Base-by-base conservation (phyloP, 2,113 vertebrate genomes). In the Aegotheles bennettii region DNA sequence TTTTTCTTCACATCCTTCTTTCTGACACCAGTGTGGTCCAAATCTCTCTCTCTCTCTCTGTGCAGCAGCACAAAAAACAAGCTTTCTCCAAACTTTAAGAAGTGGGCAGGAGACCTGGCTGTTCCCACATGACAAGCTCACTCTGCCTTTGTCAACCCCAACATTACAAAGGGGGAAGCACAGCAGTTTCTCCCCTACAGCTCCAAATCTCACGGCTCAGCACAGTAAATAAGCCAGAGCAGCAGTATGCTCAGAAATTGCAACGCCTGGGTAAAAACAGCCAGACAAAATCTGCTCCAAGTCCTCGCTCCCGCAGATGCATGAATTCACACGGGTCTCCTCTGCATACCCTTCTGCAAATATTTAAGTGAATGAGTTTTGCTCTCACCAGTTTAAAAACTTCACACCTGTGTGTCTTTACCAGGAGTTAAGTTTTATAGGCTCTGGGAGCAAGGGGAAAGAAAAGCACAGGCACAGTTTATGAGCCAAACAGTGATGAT, bases 41-140 rank as follows among this genome's bases (percentile, higher is more conserved):
- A 51, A 61, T 28, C 43, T 29, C 70, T 36, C 31, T 61, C 24
- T n/a, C 50, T 59, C n/a, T n/a, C n/a, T n/a, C 53, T 69, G 28
- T 75, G 51, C 29, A 73, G 11, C 8, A 89, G 88, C 63, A 56
- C 28, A 33, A 60, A 50, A 48, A 71, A 31, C 10, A 28, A 0
- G 3, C 21, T 51, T n/a, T 50, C 36, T 36, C 47, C 3, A 0
- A 16, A 35, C 0, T 0, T 45, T 40, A 53, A 53, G 28, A 73
- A 77, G 48, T 3, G 10, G n/a, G 23, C 83, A 91, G 2, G 1
- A 90, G 76, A 89, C 16, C 54, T 54, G 73, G 36, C 42, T 84
- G 23, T 13, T 94, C 69, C 64, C 42, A 19, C 1, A 42, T 5
- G 28, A 80, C 35, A 28, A 69, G 87, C 68, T 43, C 3, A 1